Evolutionary conservation across 2,888 invertebrate genomes (phyloP).

Genomic region (Reticulitermes lucifugus): DNA sequence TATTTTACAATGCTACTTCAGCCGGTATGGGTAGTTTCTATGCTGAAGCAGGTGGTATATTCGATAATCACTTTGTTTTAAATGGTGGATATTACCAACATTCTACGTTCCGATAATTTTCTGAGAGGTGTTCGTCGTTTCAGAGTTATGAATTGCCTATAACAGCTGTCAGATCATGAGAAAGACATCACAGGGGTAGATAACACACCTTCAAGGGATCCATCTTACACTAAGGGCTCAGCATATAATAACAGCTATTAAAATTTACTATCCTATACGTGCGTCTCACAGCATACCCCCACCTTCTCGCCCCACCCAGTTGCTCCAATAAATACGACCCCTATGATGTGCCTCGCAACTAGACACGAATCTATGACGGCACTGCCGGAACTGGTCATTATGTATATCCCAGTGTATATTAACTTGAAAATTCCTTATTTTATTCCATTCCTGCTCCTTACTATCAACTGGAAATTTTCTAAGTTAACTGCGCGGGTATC

Average conservation of each 20-base stretch:
- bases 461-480: too few relatives aligned
- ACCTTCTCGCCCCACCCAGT: neutral
- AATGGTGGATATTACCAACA: too few relatives aligned
- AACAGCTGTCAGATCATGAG: conserved; percentile 17
- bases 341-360: neutral
- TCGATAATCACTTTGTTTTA: too few relatives aligned
- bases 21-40: too few relatives aligned
- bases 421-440: neutral
- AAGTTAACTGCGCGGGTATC: too few relatives aligned
- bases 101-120: too few relatives aligned
- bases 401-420: neutral
- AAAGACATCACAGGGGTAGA: conserved; percentile 28
- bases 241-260: conserved; percentile 40
- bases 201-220: conserved; percentile 28
- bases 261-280: conserved; percentile 10
- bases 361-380: neutral
- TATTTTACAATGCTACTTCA: too few relatives aligned
- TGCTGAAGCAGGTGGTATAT: too few relatives aligned
- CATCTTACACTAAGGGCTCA: conserved; percentile 26
- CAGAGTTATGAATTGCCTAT: neutral
- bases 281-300: neutral
- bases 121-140: neutral
- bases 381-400: neutral
- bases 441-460: neutral
- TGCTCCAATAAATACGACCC: neutral